These are phyloP conservation scores for Kryphioiulus occultus DNA, from an alignment of 2,888 invertebrate species.

Conservation along the genomic window DNA sequence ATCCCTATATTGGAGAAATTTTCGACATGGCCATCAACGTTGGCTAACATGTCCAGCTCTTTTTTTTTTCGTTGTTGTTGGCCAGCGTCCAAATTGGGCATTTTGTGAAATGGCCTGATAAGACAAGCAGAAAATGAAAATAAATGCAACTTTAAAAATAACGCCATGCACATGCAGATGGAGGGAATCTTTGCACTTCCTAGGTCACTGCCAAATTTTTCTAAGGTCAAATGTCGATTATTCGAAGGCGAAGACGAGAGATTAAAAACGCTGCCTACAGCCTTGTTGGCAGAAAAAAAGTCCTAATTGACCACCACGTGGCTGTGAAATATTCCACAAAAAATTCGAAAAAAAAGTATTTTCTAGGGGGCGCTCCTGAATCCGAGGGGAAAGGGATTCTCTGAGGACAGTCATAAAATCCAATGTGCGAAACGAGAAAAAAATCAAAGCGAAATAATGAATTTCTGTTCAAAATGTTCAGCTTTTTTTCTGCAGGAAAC, in stretches of 20 bases:
- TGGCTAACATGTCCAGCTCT: neutral
- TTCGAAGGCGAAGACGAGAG: neutral
- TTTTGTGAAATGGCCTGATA: neutral
- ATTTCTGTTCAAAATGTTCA: too few species aligned
- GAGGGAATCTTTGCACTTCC: slow-evolving; percentile 47
- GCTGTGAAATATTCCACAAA: neutral
- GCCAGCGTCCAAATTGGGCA: neutral
- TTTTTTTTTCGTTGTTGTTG: neutral
- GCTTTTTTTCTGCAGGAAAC: too few species aligned
- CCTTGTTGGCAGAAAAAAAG: neutral
- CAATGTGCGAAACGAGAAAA: too few species aligned
- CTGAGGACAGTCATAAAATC: too few species aligned
- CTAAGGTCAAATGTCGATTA: slow-evolving; percentile 41
- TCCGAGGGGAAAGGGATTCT: too few species aligned
- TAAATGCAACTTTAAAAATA: slow-evolving; percentile 12
- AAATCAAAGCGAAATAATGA: too few species aligned
- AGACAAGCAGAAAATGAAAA: neutral
- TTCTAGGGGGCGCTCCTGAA: too few species aligned
- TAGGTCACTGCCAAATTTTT: slow-evolving; percentile 46
- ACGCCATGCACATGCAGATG: neutral
- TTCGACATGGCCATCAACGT: too few species aligned
- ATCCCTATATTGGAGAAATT: too few species aligned
- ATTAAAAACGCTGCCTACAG: neutral
- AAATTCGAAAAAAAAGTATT: too few species aligned
- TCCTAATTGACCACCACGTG: slow-evolving; percentile 23